Conservation (phyloP, 2,888 invertebrate species). For the Spisula subtruncata region DNA sequence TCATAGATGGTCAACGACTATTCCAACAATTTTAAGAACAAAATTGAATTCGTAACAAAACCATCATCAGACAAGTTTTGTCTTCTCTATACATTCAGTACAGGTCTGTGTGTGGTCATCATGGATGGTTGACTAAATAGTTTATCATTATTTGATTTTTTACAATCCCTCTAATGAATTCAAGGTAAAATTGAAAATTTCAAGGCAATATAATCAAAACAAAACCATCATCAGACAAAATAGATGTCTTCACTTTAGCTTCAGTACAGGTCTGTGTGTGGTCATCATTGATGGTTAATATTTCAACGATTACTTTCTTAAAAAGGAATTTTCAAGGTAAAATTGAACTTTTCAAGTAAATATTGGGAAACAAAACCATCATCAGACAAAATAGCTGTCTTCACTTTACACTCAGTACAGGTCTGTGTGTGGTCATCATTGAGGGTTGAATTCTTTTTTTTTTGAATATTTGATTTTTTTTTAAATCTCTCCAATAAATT, state of each 20-base stretch:
- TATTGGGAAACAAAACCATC: not conserved
- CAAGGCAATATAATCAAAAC: not conserved
- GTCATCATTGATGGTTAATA: constrained; percentile 14
- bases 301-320: too few species aligned
- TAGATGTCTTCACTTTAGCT: not conserved
- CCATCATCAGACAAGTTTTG: constrained; percentile 3
- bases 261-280: constrained; percentile 50
- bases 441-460: not conserved
- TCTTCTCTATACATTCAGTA: constrained; percentile 28
- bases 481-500: too few species aligned
- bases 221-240: not conserved
- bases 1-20: constrained; percentile 19
- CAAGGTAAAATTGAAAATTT: not conserved
- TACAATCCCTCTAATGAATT: not conserved
- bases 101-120: constrained; percentile 50
- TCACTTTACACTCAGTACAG: constrained; percentile 34
- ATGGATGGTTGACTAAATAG: not conserved
- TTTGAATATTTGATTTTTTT: too few species aligned
- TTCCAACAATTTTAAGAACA: not conserved
- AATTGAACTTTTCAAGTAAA: too few species aligned
- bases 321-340: too few species aligned
- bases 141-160: too few species aligned
- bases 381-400: not conserved
- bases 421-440: constrained; percentile 50
- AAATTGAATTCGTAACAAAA: not conserved